These are phyloP conservation scores for Maccullochella peelii DNA, from an alignment of 2,113 vertebrate genomes.

Conservation along the genomic window DNA sequence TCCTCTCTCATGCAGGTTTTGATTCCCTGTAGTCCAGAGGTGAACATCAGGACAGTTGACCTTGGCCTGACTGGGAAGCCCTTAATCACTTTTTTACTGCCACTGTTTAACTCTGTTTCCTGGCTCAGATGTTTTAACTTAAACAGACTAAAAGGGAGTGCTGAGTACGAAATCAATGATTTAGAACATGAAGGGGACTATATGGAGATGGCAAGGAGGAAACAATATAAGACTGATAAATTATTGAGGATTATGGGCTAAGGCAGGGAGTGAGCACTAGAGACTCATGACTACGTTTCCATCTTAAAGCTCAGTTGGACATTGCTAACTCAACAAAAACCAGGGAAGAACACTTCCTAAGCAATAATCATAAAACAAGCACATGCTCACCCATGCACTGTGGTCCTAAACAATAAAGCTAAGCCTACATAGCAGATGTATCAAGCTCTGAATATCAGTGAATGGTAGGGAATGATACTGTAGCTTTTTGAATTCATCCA, in stretches of 20 bases:
- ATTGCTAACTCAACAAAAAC: conserved; percentile 19
- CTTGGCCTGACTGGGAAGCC: not conserved
- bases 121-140: conserved; percentile 3
- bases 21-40: not conserved
- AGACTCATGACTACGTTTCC: not conserved
- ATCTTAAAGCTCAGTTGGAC: conserved; percentile 21
- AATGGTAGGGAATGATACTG: not conserved
- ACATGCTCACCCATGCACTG: not conserved
- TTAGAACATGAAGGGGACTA: conserved; percentile 9
- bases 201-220: conserved; percentile 18
- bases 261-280: not conserved
- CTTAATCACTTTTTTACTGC: not conserved
- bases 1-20: not conserved
- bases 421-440: not conserved
- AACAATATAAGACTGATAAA: conserved; percentile 41
- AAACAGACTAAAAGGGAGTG: conserved; percentile 18
- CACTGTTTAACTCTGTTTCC: not conserved
- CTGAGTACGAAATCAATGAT: conserved; percentile 38
- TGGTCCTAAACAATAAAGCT: not conserved
- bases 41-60: not conserved
- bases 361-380: conserved; percentile 23
- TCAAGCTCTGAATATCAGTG: not conserved
- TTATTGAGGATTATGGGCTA: conserved; percentile 42
- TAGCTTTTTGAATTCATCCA: not conserved
- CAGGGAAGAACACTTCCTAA: not conserved